phyloP scores from a whole-genome alignment of 92 coral and sea anemone species.

The Heliopora coerulea region DNA sequence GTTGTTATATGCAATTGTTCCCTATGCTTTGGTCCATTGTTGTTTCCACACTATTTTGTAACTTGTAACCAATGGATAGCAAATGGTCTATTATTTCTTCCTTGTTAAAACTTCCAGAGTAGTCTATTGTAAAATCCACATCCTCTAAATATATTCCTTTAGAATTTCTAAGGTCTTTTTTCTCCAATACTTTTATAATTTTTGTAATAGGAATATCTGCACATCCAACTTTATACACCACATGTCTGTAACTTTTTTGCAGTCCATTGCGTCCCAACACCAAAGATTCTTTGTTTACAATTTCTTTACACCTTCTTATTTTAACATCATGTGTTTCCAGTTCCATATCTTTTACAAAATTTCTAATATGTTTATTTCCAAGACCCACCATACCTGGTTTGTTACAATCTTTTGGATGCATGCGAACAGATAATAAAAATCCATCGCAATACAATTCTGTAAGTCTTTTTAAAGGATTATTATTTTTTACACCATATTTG shows the following conservation, averaged over 20 bases:
- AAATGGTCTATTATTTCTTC: neutral
- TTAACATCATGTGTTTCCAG: neutral
- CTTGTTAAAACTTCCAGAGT: neutral
- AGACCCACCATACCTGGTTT: neutral
- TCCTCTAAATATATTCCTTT: neutral
- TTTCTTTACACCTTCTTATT: neutral
- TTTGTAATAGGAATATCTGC: neutral
- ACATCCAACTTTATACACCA: neutral
- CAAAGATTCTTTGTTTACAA: neutral
- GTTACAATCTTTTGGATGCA: neutral
- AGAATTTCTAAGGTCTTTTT: neutral
- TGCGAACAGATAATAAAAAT: neutral
- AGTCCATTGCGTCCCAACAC: neutral
- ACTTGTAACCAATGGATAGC: neutral
- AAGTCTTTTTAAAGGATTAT: slow-evolving; percentile 43
- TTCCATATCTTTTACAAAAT: neutral
- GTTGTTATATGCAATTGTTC: neutral
- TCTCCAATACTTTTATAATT: neutral
- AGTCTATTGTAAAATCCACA: slow-evolving; percentile 1
- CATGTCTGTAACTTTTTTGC: neutral
- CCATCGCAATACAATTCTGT: slow-evolving; percentile 37
- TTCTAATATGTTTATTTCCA: neutral
- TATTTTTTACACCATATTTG: neutral
- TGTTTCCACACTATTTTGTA: neutral
- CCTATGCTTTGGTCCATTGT: too few relatives aligned